Evolutionary conservation across 2,113 vertebrate species (phyloP).

Genomic region (Chascanopsetta lugubris): DNA sequence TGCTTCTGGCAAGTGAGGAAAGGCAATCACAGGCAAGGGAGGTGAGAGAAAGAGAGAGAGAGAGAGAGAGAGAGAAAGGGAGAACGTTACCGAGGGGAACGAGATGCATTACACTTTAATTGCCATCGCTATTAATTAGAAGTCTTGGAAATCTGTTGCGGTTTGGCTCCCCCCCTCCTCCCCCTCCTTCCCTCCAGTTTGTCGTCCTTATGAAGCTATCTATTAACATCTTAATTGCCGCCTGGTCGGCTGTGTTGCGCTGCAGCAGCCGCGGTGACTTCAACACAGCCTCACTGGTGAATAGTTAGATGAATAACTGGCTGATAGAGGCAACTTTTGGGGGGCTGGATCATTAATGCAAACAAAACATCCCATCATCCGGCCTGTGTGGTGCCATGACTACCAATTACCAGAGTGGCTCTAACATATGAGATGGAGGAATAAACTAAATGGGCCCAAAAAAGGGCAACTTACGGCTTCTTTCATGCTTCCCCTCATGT

Average conservation of each 20-base stretch:
- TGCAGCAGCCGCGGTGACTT: constrained; percentile 56
- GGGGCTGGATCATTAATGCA: constrained; percentile 34
- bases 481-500: constrained; percentile 17
- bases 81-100: constrained; percentile 24
- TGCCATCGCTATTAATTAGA: constrained; percentile 74
- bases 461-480: constrained; percentile 6
- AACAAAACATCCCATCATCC: constrained; percentile 37
- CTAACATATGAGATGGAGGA: constrained; percentile 1
- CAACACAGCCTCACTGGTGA: constrained; percentile 43
- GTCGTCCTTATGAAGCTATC: constrained; percentile 68
- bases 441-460: background rate
- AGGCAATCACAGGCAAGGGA: constrained; percentile 27
- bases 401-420: constrained; percentile 5
- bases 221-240: constrained; percentile 74
- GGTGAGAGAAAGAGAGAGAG: constrained; percentile 6
- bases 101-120: constrained; percentile 68
- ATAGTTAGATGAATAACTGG: constrained; percentile 4
- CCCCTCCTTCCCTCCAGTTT: constrained; percentile 31
- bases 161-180: constrained; percentile 33
- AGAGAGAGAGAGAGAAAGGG: constrained; percentile 20
- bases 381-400: constrained; percentile 1
- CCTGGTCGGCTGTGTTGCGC: constrained; percentile 54
- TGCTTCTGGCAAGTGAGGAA: constrained; percentile 43
- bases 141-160: constrained; percentile 70
- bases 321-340: constrained; percentile 22